Percentiles rank a stretch among this genome's conserved stretches.
These are phyloP conservation scores for Nanorana parkeri DNA, from an alignment of 2,113 vertebrate species.

Conservation along the genomic window DNA sequence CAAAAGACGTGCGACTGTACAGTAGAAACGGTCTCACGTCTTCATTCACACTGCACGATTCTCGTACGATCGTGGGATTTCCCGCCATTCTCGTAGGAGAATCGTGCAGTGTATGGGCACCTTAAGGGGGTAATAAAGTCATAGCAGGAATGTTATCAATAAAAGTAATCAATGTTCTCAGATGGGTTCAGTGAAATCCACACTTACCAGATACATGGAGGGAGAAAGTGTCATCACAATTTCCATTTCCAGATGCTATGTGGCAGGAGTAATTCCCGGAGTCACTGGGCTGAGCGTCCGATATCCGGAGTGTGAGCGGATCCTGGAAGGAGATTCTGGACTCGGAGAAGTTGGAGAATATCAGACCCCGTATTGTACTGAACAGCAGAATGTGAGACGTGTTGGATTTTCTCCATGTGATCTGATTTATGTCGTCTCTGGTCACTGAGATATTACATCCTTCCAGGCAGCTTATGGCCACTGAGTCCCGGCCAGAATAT, in stretches of 20 bases:
- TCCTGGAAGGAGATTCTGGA: background rate
- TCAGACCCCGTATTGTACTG: background rate
- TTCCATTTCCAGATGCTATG: background rate
- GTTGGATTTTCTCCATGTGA: constrained; percentile 20
- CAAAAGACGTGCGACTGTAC: no score
- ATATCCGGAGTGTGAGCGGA: background rate
- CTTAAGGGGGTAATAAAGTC: no score
- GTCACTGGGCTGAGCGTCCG: background rate
- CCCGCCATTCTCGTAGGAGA: no score
- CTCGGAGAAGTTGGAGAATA: background rate
- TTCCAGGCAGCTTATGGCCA: constrained; percentile 14
- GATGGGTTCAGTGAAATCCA: no score
- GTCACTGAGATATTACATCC: no score
- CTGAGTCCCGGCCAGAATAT: background rate
- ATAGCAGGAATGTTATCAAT: no score
- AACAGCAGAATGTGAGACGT: background rate
- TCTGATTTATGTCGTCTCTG: background rate
- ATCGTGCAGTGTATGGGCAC: no score
- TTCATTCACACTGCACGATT: no score
- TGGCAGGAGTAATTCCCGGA: constrained; percentile 6
- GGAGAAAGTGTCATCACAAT: background rate
- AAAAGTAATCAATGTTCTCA: no score
- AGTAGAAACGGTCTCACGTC: no score
- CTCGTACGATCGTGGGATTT: no score
- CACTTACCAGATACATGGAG: constrained; percentile 27